Evolutionary conservation across 30 jellyfish, hydroid and myxozoan species (phyloP), one percentile per base, ranked within the genome.

Genomic region (Turritopsis rubra): DNA sequence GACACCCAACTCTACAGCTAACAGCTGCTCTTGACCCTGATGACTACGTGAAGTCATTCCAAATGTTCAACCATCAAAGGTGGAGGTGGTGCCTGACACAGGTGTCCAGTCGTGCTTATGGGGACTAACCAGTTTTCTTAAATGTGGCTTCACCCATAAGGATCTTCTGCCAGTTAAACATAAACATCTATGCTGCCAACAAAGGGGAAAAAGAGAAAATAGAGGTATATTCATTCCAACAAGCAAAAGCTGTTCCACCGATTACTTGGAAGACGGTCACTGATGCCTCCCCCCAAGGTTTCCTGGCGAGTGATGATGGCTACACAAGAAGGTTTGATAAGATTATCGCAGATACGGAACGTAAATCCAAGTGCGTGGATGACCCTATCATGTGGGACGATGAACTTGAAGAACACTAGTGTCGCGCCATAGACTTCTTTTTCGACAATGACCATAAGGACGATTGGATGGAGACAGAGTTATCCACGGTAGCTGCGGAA

Each of bases 211-310:
- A n/a, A n/a, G n/a, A n/a, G n/a, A n/a, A n/a, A n/a, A n/a, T n/a
- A n/a, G n/a, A n/a, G n/a, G n/a, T 21, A n/a, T n/a, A n/a, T 72
- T 29, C 80, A 18, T 72, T 72, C 80, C 80, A 72, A 72, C 80
- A 72, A 72, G 80, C 1, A 0, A 72, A 72, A 72, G 80, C 24
- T 19, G 80, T 72, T 25, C 1, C 0, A 21, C 30, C 80, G 21
- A 21, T 19, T 25, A 72, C 80, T 18, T 72, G 80, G 0, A 72
- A 72, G 30, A 18, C 1, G 24, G 80, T 72, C 1, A 72, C 0
- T 19, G 80, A 23, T 28, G 80, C 80, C 24, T 72, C n/a, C n/a
- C 72, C 72, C 18, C 72, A 54, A 54, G 72, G 72, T 54, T 54
- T 54, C 21, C 72, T 54, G 18, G 72, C 72, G 18, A 54, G 72